Evolutionary conservation across 2,113 vertebrate species (phyloP).

Genomic region (Dinomys branickii): DNA sequence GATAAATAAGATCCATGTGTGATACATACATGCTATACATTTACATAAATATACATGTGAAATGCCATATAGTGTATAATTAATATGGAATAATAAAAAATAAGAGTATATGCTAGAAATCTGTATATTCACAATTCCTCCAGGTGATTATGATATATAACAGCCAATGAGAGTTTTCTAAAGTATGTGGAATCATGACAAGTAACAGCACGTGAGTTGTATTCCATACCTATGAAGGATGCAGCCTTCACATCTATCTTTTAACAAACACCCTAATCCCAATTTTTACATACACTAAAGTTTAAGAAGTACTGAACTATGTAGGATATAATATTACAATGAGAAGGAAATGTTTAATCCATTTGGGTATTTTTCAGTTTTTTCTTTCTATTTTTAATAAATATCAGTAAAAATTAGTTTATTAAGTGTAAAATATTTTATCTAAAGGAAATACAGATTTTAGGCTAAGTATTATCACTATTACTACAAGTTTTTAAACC

Average conservation of each 20-base stretch:
- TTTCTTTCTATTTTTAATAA: constrained; percentile 20
- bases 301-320: constrained; percentile 5
- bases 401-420: constrained; percentile 50
- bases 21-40: neutral
- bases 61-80: neutral
- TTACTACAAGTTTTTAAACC: constrained; percentile 7
- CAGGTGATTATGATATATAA: neutral
- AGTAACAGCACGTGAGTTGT: neutral
- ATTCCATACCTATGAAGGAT: neutral
- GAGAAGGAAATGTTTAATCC: constrained; percentile 11
- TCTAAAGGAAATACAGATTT: constrained; percentile 29
- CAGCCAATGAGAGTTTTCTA: neutral
- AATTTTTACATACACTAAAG: constrained; percentile 23
- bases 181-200: neutral
- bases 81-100: neutral
- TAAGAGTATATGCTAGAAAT: neutral
- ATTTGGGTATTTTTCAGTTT: constrained; percentile 29
- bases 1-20: neutral
- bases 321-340: neutral
- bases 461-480: constrained; percentile 2
- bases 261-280: neutral
- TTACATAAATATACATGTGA: neutral
- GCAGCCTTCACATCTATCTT: constrained; percentile 36
- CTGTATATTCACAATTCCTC: neutral
- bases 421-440: neutral